phyloP scores from a whole-genome alignment of 1,140 invertebrate genomes.

The Eriocheir sinensis region DNA sequence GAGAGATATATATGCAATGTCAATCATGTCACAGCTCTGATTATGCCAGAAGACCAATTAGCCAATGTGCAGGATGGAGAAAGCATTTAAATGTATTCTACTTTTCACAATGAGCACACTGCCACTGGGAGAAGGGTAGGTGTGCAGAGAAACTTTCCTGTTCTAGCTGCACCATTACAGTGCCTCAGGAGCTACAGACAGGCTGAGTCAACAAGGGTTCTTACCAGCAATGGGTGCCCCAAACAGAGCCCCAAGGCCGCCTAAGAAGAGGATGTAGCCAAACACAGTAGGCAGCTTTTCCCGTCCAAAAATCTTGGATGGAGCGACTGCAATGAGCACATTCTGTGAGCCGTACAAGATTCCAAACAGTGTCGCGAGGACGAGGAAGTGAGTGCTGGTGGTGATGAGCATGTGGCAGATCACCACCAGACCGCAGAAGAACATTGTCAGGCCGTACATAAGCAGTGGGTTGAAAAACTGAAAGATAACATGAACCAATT shows the following conservation, averaged over 20 bases:
- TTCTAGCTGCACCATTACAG: no score
- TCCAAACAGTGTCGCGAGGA: slow-evolving; percentile 49
- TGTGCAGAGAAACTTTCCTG: no score
- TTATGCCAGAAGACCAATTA: neutral
- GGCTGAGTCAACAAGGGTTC: no score
- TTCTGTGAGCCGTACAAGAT: slow-evolving; percentile 55
- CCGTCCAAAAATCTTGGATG: slow-evolving; percentile 60
- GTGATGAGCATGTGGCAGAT: slow-evolving; percentile 31
- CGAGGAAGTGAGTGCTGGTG: slow-evolving; percentile 37
- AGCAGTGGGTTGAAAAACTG: slow-evolving; percentile 59
- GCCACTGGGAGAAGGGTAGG: no score
- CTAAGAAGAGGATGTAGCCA: slow-evolving; percentile 71
- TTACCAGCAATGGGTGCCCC: slow-evolving; percentile 65
- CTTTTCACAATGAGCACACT: no score
- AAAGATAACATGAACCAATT: neutral
- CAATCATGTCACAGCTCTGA: neutral
- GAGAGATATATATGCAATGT: neutral
- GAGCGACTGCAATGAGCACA: slow-evolving; percentile 63
- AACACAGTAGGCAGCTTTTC: slow-evolving; percentile 63
- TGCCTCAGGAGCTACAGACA: no score
- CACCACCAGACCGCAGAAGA: slow-evolving; percentile 47
- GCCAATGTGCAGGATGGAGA: neutral
- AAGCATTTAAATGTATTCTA: no score
- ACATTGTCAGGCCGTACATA: slow-evolving; percentile 3
- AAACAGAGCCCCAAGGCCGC: slow-evolving; percentile 60